A percentile compares a stretch with the other conserved stretches of the same genome.
Evolutionary conservation across 2,113 vertebrate species (phyloP).

Genomic region (Tragulus kanchil): DNA sequence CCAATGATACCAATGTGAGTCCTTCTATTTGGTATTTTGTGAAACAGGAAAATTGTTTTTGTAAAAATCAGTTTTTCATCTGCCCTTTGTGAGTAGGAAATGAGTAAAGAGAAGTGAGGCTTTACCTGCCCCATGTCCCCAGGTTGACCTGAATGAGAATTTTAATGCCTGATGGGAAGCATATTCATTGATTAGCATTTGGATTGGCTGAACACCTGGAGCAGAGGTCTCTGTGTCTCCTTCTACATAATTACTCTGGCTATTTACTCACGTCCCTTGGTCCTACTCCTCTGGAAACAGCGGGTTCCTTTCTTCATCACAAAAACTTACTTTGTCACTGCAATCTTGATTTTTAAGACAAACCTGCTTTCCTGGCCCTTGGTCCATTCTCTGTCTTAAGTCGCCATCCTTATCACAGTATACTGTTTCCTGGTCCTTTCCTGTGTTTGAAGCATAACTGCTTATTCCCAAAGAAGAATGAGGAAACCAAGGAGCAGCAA

Average conservation of each 20-base stretch:
- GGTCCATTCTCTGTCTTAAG: neutral
- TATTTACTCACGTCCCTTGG: neutral
- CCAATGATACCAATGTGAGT: neutral
- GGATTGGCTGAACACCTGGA: neutral
- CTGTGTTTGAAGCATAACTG: neutral
- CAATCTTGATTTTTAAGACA: neutral
- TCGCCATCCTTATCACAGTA: neutral
- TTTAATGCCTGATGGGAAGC: neutral
- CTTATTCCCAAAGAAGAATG: neutral
- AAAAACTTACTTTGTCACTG: neutral
- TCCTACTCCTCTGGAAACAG: neutral
- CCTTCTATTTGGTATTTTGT: conserved; percentile 40
- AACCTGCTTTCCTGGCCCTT: neutral
- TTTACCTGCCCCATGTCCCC: neutral
- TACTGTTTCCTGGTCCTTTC: neutral
- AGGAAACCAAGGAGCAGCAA: neutral
- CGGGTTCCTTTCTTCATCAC: neutral
- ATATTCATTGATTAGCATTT: neutral
- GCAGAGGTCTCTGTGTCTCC: neutral
- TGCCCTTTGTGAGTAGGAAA: neutral
- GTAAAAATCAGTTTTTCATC: conserved; percentile 17
- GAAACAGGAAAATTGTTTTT: conserved; percentile 38
- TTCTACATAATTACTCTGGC: neutral
- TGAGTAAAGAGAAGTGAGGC: neutral
- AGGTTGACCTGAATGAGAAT: neutral